Evolutionary conservation across 1,140 invertebrate genomes (phyloP).

Genomic region (Drosophila truncata): DNA sequence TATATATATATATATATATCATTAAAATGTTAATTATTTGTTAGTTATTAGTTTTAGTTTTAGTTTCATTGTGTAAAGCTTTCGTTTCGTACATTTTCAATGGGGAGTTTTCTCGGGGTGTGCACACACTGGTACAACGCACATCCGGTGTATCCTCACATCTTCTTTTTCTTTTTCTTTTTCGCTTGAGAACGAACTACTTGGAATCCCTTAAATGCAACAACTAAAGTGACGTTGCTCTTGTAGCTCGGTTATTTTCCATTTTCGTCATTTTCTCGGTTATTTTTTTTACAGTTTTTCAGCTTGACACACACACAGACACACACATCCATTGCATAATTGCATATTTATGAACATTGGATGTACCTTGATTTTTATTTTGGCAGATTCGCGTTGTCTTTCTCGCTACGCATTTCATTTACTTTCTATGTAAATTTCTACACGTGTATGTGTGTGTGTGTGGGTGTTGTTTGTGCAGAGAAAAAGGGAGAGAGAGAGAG

Average conservation of each 20-base stretch:
- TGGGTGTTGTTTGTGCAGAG: constrained; percentile 15
- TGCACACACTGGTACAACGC: constrained; percentile 4
- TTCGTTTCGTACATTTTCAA: constrained; percentile 44
- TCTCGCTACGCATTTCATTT: constrained; percentile 62
- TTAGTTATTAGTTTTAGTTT: constrained; percentile 28
- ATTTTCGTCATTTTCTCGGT: neutral
- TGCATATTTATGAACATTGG: constrained; percentile 57
- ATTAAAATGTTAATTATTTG: constrained; percentile 17
- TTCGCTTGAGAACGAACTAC: constrained; percentile 1
- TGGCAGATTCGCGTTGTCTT: constrained; percentile 57
- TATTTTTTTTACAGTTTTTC: constrained; percentile 5
- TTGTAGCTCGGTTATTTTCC: neutral
- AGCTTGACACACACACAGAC: constrained; percentile 32
- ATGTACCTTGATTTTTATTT: constrained; percentile 38
- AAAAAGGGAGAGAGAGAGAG: constrained; percentile 17
- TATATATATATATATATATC: neutral
- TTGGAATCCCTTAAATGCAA: constrained; percentile 32
- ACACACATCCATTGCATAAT: constrained; percentile 50
- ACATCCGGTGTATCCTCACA: neutral
- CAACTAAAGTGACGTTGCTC: constrained; percentile 11
- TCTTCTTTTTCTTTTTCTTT: too few relatives aligned
- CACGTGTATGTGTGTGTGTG: constrained; percentile 16
- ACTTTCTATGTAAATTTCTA: constrained; percentile 67
- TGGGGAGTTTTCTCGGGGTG: constrained; percentile 11
- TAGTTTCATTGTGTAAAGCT: constrained; percentile 54